A percentile compares a stretch with the other conserved stretches of the same genome.
phyloP scores from a whole-genome alignment of 2,797 vertebrate species.

The Enteromius radiatus region DNA sequence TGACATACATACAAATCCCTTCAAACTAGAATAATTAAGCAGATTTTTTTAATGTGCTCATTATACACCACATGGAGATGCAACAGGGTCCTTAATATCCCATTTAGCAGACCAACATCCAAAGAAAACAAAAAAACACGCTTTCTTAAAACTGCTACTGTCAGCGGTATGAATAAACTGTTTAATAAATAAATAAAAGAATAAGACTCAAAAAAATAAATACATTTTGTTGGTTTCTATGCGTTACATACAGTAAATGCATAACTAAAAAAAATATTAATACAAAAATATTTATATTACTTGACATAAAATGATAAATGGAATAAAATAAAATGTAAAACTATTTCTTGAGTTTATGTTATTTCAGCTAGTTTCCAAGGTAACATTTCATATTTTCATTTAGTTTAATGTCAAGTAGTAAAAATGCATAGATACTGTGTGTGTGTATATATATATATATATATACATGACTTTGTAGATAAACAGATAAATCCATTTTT shows the following conservation, averaged over 20 bases:
- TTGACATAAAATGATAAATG: too few species aligned
- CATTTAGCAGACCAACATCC: slow-evolving; percentile 46
- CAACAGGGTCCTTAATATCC: slow-evolving; percentile 43
- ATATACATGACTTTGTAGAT: too few species aligned
- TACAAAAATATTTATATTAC: too few species aligned
- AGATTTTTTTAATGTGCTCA: slow-evolving; percentile 62
- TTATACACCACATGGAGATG: slow-evolving; percentile 48
- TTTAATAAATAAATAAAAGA: not conserved
- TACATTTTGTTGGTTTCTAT: not conserved
- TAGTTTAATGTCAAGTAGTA: too few species aligned
- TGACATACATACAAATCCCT: slow-evolving; percentile 58
- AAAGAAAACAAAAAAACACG: not conserved
- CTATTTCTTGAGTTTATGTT: too few species aligned
- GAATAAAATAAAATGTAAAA: too few species aligned
- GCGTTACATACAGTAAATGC: not conserved
- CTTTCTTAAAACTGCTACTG: not conserved
- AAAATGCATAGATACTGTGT: too few species aligned
- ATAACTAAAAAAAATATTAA: too few species aligned
- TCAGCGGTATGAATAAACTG: slow-evolving; percentile 9
- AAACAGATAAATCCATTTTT: too few species aligned
- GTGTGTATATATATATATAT: too few species aligned
- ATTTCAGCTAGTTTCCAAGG: too few species aligned
- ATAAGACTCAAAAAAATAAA: not conserved
- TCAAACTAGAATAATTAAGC: slow-evolving; percentile 65
- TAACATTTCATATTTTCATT: too few species aligned